Evolutionary conservation across 2,888 invertebrate genomes (phyloP).

Genomic region (Allacma fusca): DNA sequence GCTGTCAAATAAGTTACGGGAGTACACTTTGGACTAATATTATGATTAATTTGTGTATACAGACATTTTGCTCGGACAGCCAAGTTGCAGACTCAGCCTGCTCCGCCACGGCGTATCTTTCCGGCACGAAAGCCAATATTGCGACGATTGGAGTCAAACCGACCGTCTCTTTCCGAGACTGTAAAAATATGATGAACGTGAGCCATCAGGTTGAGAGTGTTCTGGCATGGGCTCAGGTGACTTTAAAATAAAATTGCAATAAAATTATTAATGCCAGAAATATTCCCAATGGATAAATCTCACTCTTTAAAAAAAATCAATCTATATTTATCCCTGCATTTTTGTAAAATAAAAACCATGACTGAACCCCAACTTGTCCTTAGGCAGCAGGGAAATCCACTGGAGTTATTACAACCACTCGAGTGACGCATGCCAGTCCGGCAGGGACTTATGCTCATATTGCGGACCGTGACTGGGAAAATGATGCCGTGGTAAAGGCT

Average conservation of each 20-base stretch:
- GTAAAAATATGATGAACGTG: slow-evolving; percentile 47
- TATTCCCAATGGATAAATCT: no score
- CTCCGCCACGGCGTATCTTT: slow-evolving; percentile 63
- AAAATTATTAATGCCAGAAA: no score
- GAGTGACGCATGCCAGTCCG: slow-evolving; percentile 82
- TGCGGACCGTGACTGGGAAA: slow-evolving; percentile 77
- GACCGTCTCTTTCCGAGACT: slow-evolving; percentile 58
- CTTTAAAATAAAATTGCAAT: not conserved
- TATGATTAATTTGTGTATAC: no score
- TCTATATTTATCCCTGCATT: no score
- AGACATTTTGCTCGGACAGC: slow-evolving; percentile 55
- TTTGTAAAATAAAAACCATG: not conserved
- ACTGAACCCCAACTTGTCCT: not conserved
- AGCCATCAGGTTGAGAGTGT: slow-evolving; percentile 50
- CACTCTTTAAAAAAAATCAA: no score
- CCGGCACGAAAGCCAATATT: slow-evolving; percentile 65
- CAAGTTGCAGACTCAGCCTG: slow-evolving; percentile 58
- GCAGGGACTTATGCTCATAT: slow-evolving; percentile 75
- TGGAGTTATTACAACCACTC: slow-evolving; percentile 24
- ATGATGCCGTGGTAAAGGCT: slow-evolving; percentile 66
- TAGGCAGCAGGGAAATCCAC: slow-evolving; percentile 39
- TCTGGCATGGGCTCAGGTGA: slow-evolving; percentile 53
- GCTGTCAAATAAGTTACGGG: no score
- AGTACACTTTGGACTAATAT: no score
- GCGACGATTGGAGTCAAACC: slow-evolving; percentile 64